phyloP scores from a whole-genome alignment of 2,888 invertebrate genomes.

The Caenorhabditis japonica region DNA sequence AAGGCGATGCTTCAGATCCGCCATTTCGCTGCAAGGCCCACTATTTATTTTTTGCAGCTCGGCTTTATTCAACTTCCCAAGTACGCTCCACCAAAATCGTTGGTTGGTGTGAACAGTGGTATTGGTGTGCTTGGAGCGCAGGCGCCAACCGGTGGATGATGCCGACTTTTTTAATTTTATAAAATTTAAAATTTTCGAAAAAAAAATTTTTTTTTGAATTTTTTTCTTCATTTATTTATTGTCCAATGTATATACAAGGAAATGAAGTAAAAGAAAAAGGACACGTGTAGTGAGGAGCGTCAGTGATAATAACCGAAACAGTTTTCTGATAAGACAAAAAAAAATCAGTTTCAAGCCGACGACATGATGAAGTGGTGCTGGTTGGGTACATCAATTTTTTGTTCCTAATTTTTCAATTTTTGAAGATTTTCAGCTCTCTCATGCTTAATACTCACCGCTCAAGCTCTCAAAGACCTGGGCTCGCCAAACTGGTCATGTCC shows the following conservation, averaged over 20 bases:
- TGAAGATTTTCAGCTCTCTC: constrained; percentile 3
- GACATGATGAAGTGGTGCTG: no score
- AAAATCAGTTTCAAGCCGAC: no score
- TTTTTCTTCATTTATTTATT: no score
- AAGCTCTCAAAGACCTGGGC: constrained; percentile 52
- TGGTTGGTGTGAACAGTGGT: constrained; percentile 59
- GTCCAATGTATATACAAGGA: no score
- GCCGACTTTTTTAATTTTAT: no score
- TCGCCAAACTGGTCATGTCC: constrained; percentile 57
- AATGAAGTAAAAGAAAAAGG: no score
- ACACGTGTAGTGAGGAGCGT: no score
- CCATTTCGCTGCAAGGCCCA: neutral
- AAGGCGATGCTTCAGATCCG: no score
- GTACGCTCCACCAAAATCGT: constrained; percentile 49
- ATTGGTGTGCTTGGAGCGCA: constrained; percentile 54
- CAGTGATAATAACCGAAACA: no score
- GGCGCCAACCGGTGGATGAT: constrained; percentile 13
- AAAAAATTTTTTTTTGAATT: no score
- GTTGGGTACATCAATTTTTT: neutral
- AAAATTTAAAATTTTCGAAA: no score
- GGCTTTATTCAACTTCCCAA: constrained; percentile 52
- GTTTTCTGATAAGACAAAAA: no score
- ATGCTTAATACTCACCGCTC: constrained; percentile 2
- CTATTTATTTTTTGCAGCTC: constrained; percentile 37
- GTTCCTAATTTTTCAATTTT: neutral